Percentiles rank a stretch among this genome's conserved stretches.
Conservation (phyloP, 2,888 invertebrate genomes). For the Cylindroiulus punctatus region DNA sequence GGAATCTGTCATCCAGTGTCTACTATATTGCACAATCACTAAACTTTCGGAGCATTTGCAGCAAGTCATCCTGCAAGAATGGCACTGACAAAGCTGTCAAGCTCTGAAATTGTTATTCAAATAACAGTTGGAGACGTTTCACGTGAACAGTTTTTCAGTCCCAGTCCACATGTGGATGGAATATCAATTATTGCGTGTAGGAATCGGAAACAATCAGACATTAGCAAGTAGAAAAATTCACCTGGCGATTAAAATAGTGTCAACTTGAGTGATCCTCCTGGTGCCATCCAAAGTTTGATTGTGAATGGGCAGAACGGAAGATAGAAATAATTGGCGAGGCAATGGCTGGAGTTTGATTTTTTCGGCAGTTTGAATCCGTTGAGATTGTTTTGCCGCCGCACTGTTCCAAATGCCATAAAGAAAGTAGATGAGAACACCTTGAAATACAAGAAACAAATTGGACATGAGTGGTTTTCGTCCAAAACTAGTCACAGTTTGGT, state of each 20-base stretch:
- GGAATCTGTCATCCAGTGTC: background rate
- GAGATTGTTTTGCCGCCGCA: slow-evolving; percentile 57
- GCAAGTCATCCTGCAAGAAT: background rate
- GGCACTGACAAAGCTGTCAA: too few species aligned
- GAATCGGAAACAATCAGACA: background rate
- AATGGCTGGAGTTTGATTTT: slow-evolving; percentile 59
- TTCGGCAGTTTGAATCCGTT: slow-evolving; percentile 16
- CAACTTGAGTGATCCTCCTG: slow-evolving; percentile 54
- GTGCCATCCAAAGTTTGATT: slow-evolving; percentile 42
- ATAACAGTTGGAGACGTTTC: background rate
- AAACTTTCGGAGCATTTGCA: background rate
- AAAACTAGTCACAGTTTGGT: too few species aligned
- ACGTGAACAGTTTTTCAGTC: background rate
- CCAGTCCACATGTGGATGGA: slow-evolving; percentile 25
- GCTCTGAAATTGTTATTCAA: too few species aligned
- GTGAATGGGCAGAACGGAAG: slow-evolving; percentile 55
- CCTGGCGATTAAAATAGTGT: slow-evolving; percentile 56
- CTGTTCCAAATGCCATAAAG: slow-evolving; percentile 59
- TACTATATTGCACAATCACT: background rate
- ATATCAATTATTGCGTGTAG: slow-evolving; percentile 26
- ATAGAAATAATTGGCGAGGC: slow-evolving; percentile 56
- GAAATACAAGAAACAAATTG: background rate
- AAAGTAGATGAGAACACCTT: slow-evolving; percentile 59
- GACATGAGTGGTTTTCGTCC: background rate
- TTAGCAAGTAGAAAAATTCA: slow-evolving; percentile 46